Evolutionary conservation across 2,113 vertebrate species (phyloP), one percentile per base, ranked within the genome.

Genomic region (Pachyramphus minor): DNA sequence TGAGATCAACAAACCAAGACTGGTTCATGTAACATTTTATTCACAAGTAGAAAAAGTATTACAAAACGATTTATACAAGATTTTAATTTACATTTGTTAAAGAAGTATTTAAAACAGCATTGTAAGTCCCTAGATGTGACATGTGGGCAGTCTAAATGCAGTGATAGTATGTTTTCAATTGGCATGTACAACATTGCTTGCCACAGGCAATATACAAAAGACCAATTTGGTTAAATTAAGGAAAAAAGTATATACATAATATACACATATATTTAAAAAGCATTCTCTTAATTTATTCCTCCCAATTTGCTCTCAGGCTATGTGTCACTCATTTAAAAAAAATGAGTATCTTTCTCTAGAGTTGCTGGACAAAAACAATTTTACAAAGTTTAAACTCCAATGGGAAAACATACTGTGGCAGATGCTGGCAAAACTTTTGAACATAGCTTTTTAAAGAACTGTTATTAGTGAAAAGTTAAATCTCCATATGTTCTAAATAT

Each of bases 31-130:
- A 90, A 87, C 5, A 8, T 94, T 98, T 98, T 98, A 98, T 98
- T 98, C 95, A 98, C 97, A 98, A 94, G 89, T 96, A 97, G 86
- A 98, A 98, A 97, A 97, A 90, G 76, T 80, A 92, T 93, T 97
- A 98, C 96, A 98, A 98, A 97, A 96, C 5, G 6, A 85, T 95
- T 95, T 98, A 86, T 80, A 96, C 90, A 95, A 89, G 87, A 56
- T 27, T 95, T 92, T 96, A 95, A 97, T 97, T 95, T 97, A 98
- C 96, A 97, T 76, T 93, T 55, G 78, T 89, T 71, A 92, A 81
- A 88, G 90, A 79, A 97, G 62, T 71, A 97, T 88, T 91, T 87
- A 92, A 97, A 97, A 96, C 12, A 90, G 92, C 87, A 66, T 84
- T 63, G 2, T 78, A 41, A 84, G 89, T 84, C 63, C 77, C 50